These are phyloP conservation scores for Nyleta sp. DNA, from an alignment of 2,888 invertebrate species.

Conservation along the genomic window DNA sequence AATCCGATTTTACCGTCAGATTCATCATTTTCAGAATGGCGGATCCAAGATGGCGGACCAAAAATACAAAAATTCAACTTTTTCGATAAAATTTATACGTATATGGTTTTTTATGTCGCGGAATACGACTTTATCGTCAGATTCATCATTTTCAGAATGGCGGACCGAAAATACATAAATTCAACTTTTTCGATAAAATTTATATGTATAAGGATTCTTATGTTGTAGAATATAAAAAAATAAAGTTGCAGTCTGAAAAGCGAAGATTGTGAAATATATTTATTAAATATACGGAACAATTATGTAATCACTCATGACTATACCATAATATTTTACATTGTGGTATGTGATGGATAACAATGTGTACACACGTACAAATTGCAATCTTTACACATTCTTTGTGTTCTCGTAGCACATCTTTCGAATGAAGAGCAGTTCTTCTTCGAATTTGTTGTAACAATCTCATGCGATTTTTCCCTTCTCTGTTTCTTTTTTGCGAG, in stretches of 20 bases:
- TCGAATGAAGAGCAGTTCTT: slow-evolving; percentile 33
- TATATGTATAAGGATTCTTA: too few species aligned
- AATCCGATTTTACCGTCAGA: not conserved
- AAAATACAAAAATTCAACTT: slow-evolving; percentile 7
- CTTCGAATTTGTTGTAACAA: slow-evolving; percentile 20
- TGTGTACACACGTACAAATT: slow-evolving; percentile 23
- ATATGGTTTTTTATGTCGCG: slow-evolving; percentile 6
- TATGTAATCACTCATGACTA: not conserved
- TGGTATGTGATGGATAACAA: slow-evolving; percentile 12
- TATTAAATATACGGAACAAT: not conserved
- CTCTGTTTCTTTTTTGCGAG: slow-evolving; percentile 15
- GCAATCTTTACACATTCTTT: slow-evolving; percentile 37
- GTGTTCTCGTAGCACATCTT: slow-evolving; percentile 29
- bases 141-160: slow-evolving; percentile 6
- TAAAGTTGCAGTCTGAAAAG: not conserved
- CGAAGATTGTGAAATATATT: not conserved
- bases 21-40: slow-evolving; percentile 11
- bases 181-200: slow-evolving; percentile 4
- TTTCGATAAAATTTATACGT: slow-evolving; percentile 15
- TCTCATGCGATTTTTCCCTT: slow-evolving; percentile 17
- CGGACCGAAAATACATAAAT: slow-evolving; percentile 10
- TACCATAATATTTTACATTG: not conserved
- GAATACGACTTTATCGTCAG: slow-evolving; percentile 9
- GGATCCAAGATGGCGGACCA: slow-evolving; percentile 11
- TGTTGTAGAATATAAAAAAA: not conserved